Conservation (phyloP, 2,113 vertebrate genomes). For the Rostratula benghalensis region DNA sequence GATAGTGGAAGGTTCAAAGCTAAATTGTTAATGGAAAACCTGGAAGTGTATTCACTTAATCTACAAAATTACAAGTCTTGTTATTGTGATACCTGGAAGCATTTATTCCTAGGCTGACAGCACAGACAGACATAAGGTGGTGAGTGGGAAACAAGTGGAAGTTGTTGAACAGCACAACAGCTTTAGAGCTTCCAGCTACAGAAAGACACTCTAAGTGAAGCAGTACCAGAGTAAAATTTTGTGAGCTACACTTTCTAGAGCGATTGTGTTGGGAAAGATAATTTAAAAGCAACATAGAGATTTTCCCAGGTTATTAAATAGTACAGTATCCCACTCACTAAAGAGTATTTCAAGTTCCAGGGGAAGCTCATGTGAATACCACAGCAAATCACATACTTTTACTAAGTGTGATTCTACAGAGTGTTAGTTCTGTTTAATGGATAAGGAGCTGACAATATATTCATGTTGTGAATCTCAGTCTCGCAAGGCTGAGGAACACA, state of each 20-base stretch:
- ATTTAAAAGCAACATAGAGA: not conserved
- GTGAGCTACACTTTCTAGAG: not conserved
- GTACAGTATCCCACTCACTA: not conserved
- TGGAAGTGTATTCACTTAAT: not conserved
- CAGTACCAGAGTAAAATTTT: not conserved
- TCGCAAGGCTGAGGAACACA: not conserved
- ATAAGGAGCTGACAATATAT: not conserved
- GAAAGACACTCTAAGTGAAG: not conserved
- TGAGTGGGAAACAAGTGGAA: not conserved
- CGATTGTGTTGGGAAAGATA: not conserved
- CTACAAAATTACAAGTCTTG: not conserved
- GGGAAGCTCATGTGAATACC: not conserved
- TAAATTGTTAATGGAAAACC: not conserved
- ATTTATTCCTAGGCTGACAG: not conserved
- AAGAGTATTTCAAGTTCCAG: not conserved
- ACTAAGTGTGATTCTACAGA: not conserved
- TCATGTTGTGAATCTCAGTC: slow-evolving; percentile 18
- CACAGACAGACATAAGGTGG: not conserved
- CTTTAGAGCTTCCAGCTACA: not conserved
- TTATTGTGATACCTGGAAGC: not conserved
- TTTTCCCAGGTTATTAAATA: not conserved
- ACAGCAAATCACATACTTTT: slow-evolving; percentile 1
- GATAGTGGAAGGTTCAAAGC: not conserved
- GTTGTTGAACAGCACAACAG: not conserved
- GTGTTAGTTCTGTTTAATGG: slow-evolving; percentile 20